phyloP scores from a whole-genome alignment of 2,797 vertebrate species.

The Manis javanica region DNA sequence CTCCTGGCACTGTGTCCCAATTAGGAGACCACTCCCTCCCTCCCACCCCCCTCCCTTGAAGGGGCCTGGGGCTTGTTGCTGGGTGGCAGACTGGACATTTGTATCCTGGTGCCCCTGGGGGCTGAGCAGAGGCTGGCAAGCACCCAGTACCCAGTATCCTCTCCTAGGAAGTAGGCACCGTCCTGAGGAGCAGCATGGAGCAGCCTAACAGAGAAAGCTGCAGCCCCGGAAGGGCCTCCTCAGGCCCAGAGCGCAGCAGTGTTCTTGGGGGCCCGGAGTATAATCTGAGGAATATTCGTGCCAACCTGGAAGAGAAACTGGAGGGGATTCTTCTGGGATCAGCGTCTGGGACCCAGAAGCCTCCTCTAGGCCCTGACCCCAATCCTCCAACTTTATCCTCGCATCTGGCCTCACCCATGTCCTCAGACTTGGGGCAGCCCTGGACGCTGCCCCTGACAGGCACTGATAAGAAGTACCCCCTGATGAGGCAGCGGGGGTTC shows the following conservation, averaged over 20 bases:
- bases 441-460: slow-evolving; percentile 53
- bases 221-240: not conserved
- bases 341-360: not conserved
- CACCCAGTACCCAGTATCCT: not conserved
- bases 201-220: not conserved
- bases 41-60: fast-evolving
- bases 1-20: not conserved
- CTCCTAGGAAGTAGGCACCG: slow-evolving; percentile 34
- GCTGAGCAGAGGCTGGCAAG: not conserved
- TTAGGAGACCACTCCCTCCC: not conserved
- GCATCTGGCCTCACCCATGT: not conserved
- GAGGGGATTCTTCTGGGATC: not conserved
- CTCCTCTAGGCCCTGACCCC: slow-evolving; percentile 23
- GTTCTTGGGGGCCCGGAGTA: not conserved
- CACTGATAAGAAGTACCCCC: slow-evolving; percentile 75
- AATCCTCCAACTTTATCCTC: not conserved
- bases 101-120: not conserved
- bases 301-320: not conserved
- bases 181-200: slow-evolving; percentile 63
- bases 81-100: not conserved
- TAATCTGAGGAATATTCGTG: not conserved
- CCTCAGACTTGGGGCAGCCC: slow-evolving; percentile 13
- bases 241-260: not conserved
- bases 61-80: not conserved
- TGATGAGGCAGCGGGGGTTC: slow-evolving; percentile 83